Evolutionary conservation across 2,888 invertebrate genomes (phyloP), one percentile per base, ranked within the genome.

Genomic region (Apantesis nais): DNA sequence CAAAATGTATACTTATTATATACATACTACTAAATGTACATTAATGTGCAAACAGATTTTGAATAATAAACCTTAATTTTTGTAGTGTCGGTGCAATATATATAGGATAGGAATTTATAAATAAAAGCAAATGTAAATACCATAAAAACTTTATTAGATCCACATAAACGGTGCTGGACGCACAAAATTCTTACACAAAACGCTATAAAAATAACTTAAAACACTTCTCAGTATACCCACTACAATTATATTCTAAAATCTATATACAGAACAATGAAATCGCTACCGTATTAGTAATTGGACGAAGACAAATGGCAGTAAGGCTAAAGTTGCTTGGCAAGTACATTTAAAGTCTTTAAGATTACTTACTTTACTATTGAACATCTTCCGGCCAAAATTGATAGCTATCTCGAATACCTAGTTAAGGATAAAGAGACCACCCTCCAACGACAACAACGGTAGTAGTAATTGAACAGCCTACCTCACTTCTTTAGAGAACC

Each of bases 281-380:
- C 79, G 75, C 76, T 75, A 81, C 73, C 74, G 8, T 78, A 78
- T 74, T 80, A 74, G 41, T 82, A 81, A 81, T 74, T 86, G 85
- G 87, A 87, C 84, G 85, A 81, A 83, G 83, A 78, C 80, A 83
- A 82, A 77, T 79, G 79, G 83, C 80, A 82, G 69, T 82, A 82
- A 86, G 78, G 83, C 80, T 85, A 79, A 81, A 77, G 81, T 81
- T 87, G 85, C 88, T 88, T 87, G 88, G 89, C 88, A 89, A 89
- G 88, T 89, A 81, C 73, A 76, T 75, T 81, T 48, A 25, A 84
- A 86, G 86, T 86, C 86, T 88, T 81, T 82, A 70, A 72, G 72
- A 58, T 74, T 78, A 67, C 31, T 58, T 58, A 74, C 44, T 74
- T 64, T 64, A 55, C 62, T 60, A 66, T 25, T 29, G 25, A 22